Conservation (phyloP, 2,888 invertebrate genomes). For the Baccha elongata region DNA sequence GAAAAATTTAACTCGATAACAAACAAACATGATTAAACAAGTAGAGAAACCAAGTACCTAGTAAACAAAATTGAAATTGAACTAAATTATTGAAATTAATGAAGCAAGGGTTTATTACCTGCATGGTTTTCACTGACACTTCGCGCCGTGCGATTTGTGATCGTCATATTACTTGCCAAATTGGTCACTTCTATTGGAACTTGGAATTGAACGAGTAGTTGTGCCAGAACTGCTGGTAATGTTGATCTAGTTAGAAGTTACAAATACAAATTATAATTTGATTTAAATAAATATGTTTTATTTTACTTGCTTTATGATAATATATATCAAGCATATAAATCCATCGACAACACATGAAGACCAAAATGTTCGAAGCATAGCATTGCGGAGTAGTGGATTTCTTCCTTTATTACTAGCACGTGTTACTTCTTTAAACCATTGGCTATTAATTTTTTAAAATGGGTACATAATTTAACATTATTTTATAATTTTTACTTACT, state of each 20-base stretch:
- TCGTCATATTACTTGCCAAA: neutral
- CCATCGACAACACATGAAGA: slow-evolving; percentile 87
- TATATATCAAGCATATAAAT: slow-evolving; percentile 84
- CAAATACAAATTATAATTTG: neutral
- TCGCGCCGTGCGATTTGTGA: slow-evolving; percentile 10
- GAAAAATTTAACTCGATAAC: too few species aligned
- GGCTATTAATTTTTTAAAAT: too few species aligned
- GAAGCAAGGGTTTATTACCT: too few species aligned
- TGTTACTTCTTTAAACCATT: slow-evolving; percentile 87
- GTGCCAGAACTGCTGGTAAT: slow-evolving; percentile 81
- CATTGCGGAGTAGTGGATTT: slow-evolving; percentile 86
- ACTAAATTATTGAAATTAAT: too few species aligned
- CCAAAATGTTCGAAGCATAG: slow-evolving; percentile 87
- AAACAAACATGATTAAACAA: too few species aligned
- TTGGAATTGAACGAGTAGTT: slow-evolving; percentile 81
- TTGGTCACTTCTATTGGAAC: slow-evolving; percentile 39
- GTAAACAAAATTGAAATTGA: too few species aligned
- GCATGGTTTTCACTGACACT: neutral
- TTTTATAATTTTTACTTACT: slow-evolving; percentile 76
- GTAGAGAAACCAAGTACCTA: too few species aligned
- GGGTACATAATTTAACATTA: too few species aligned
- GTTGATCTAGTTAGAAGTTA: slow-evolving; percentile 77
- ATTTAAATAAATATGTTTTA: neutral
- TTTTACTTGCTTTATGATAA: slow-evolving; percentile 79
- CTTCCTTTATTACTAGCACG: slow-evolving; percentile 84